Evolutionary conservation across 2,113 vertebrate species (phyloP), one percentile per base, ranked within the genome.

Genomic region (Camelus dromedarius): DNA sequence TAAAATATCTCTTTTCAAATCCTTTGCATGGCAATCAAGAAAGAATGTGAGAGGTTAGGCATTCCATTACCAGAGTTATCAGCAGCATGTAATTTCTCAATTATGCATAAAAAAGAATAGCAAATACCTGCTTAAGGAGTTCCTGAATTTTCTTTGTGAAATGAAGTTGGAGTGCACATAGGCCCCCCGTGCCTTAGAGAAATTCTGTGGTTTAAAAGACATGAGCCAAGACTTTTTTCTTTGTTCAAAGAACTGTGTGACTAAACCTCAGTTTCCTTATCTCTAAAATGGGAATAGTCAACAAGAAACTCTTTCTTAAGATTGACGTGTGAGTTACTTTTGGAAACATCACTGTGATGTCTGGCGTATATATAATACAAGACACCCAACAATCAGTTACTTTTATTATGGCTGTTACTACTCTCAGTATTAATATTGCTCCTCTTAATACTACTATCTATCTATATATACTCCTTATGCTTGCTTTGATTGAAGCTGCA

Each of bases 1-100:
- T 97, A 97, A 97, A 98, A 96, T 89, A 92, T 92, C 92, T 97
- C 95, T 97, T 97, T 97, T 96, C 87, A 97, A 97, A 96, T 97
- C 66, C 76, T 97, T 87, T 92, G 72, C 76, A 73, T 87, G 83
- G 87, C 90, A 98, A 98, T 98, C 97, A 97, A 96, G 87, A 46
- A 96, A 97, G 97, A 97, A 95, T 97, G 91, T 92, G 66, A 97
- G 83, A 97, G 96, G 95, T 95, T 96, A 97, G 93, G 48, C 80
- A 95, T 96, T 95, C 73, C 50, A 91, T 97, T 96, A 93, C 87
- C n/a, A 75, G 87, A 86, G 87, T 95, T 97, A 93, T 95, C 93
- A 97, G 97, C 80, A 96, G 93, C 93, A 98, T 98, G 92, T 97
- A 97, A 98, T 98, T 98, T 97, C 97, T 96, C 96, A 96, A 97